Percentiles rank a stretch among this genome's conserved stretches.
These are phyloP conservation scores for Stigmatopora argus DNA, from an alignment of 2,113 vertebrate genomes.

Conservation along the genomic window DNA sequence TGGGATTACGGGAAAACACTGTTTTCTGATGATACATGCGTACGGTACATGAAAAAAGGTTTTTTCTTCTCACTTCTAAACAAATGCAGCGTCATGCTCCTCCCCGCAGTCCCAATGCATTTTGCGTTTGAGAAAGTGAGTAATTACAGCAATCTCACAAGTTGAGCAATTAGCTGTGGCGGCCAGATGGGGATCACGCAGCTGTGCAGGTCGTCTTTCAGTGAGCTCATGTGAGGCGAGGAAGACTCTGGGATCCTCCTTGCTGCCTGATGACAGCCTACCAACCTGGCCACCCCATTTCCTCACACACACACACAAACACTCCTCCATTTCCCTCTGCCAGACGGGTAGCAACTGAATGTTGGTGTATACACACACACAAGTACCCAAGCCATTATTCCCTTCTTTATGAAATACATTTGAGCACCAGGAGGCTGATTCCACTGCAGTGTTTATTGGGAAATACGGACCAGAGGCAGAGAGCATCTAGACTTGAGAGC, in stretches of 20 bases:
- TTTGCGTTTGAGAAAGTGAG: slow-evolving; percentile 42
- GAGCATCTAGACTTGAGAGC: slow-evolving; percentile 50
- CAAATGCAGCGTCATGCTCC: slow-evolving; percentile 35
- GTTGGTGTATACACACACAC: slow-evolving; percentile 2
- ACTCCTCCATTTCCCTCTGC: slow-evolving; percentile 17
- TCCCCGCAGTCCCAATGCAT: neutral
- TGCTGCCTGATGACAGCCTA: slow-evolving; percentile 32
- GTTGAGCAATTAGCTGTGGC: slow-evolving; percentile 67
- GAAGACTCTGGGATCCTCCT: slow-evolving; percentile 42
- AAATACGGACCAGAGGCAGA: slow-evolving; percentile 51
- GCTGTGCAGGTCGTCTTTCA: slow-evolving; percentile 51
- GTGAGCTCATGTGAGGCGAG: slow-evolving; percentile 48
- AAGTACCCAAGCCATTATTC: slow-evolving; percentile 24
- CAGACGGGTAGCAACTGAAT: slow-evolving; percentile 43
- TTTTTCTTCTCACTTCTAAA: neutral
- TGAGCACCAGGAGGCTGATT: slow-evolving; percentile 50
- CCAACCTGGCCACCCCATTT: slow-evolving; percentile 37
- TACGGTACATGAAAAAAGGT: too few relatives aligned
- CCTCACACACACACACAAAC: slow-evolving; percentile 12
- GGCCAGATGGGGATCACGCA: slow-evolving; percentile 59
- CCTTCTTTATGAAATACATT: slow-evolving; percentile 48
- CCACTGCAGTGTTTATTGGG: slow-evolving; percentile 65
- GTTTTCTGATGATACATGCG: too few relatives aligned
- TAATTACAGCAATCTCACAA: slow-evolving; percentile 69
- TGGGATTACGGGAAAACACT: too few relatives aligned